Conservation (phyloP, 1,140 invertebrate genomes). For the Delia radicum region DNA sequence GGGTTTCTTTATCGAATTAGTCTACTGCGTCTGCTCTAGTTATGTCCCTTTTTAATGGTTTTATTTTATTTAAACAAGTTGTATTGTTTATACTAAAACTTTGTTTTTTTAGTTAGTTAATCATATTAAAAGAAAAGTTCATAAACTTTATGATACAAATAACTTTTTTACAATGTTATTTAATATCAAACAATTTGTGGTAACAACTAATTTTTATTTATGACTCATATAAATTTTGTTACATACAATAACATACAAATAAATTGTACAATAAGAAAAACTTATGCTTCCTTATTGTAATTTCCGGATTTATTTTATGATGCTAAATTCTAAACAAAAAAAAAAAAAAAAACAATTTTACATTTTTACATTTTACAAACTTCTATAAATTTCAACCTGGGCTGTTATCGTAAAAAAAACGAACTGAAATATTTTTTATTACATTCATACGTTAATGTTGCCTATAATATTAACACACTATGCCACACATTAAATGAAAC, state of each 20-base stretch:
- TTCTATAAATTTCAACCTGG: neutral
- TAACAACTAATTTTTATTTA: neutral
- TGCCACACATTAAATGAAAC: constrained; percentile 16
- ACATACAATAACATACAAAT: neutral
- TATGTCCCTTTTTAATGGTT: too few species aligned
- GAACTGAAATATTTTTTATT: neutral
- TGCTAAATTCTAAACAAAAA: constrained; percentile 11
- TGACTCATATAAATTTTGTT: neutral
- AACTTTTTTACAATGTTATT: constrained; percentile 1
- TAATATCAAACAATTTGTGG: constrained; percentile 16
- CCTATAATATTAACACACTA: constrained; percentile 2
- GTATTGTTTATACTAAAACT: neutral
- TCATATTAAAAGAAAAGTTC: neutral
- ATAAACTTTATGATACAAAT: neutral
- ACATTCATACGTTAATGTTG: too few species aligned
- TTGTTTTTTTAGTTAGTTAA: neutral
- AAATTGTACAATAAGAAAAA: neutral
- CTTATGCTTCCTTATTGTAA: constrained; percentile 1
- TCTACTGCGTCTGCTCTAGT: too few species aligned
- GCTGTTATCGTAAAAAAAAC: neutral
- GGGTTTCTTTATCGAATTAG: too few species aligned
- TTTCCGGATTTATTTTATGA: constrained; percentile 18
- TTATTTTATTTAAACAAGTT: too few species aligned
- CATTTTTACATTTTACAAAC: too few species aligned
- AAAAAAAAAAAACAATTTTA: neutral